A percentile compares a stretch with the other conserved stretches of the same genome.
phyloP scores from a whole-genome alignment of 2,797 vertebrate species.

The Pseudochromis fuscus region DNA sequence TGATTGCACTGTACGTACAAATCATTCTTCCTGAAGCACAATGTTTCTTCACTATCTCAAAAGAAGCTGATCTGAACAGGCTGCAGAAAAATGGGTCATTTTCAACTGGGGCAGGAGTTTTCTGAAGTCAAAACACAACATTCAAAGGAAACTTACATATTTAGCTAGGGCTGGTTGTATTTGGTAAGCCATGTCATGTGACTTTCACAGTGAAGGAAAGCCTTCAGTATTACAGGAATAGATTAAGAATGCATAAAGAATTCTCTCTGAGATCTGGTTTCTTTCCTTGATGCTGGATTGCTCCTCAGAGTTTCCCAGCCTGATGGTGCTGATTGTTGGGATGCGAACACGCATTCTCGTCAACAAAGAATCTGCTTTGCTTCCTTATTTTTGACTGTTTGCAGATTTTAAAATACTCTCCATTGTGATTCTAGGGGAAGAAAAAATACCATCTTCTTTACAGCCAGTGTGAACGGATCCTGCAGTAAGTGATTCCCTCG shows the following conservation, averaged over 20 bases:
- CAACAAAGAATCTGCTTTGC: constrained; percentile 12
- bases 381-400: constrained; percentile 6
- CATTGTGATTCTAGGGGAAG: constrained; percentile 85
- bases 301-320: neutral
- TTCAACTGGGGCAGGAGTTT: constrained; percentile 35
- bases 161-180: constrained; percentile 42
- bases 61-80: constrained; percentile 29
- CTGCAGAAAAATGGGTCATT: constrained; percentile 49
- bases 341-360: neutral
- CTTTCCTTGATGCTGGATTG: neutral
- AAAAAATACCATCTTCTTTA: constrained; percentile 89
- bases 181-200: constrained; percentile 37
- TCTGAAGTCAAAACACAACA: constrained; percentile 33
- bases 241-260: neutral
- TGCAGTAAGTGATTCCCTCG: constrained; percentile 90
- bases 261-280: neutral
- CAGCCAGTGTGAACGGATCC: constrained; percentile 89
- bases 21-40: constrained; percentile 12
- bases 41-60: constrained; percentile 17
- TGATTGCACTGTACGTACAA: neutral
- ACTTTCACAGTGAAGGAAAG: constrained; percentile 21
- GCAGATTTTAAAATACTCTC: constrained; percentile 23
- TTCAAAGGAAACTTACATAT: constrained; percentile 38
- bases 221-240: neutral
- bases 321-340: constrained; percentile 4